Percentiles rank a stretch among this genome's conserved stretches.
These are phyloP conservation scores for Diachasmimorpha longicaudata DNA, from an alignment of 1,140 invertebrate genomes.

Conservation along the genomic window DNA sequence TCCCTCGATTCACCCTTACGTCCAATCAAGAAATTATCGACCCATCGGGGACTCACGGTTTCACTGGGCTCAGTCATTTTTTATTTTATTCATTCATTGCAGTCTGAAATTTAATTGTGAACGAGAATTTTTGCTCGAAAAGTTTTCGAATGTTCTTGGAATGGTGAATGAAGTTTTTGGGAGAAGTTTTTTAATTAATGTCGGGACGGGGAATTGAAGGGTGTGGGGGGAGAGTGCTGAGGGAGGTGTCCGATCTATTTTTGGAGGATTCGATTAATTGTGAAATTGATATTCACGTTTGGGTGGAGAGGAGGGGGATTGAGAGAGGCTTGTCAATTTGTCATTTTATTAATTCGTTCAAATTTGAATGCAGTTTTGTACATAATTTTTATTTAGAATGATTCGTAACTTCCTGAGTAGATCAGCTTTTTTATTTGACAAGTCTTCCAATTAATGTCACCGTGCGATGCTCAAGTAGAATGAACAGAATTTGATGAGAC, in stretches of 20 bases:
- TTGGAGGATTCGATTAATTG: background rate
- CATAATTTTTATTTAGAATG: background rate
- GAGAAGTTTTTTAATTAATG: background rate
- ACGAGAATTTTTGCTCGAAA: background rate
- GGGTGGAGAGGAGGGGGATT: too few relatives aligned
- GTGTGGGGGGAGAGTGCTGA: background rate
- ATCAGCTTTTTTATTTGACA: too few relatives aligned
- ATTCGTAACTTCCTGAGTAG: too few relatives aligned
- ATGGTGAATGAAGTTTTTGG: background rate
- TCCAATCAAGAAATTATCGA: constrained; percentile 41
- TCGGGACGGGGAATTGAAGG: background rate
- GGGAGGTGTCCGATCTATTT: background rate
- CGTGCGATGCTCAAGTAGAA: too few relatives aligned
- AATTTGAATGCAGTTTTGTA: too few relatives aligned
- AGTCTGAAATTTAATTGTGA: background rate
- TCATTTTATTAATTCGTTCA: too few relatives aligned
- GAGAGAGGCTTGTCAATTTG: background rate
- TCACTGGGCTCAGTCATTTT: background rate
- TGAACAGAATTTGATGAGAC: too few relatives aligned
- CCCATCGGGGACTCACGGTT: background rate
- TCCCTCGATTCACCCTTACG: constrained; percentile 24
- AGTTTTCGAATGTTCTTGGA: background rate
- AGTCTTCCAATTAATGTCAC: too few relatives aligned
- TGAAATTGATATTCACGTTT: background rate
- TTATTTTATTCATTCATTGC: background rate